Base-by-base conservation (phyloP, 2,797 vertebrate genomes). In the Acrossocheilus wenchowensis region DNA sequence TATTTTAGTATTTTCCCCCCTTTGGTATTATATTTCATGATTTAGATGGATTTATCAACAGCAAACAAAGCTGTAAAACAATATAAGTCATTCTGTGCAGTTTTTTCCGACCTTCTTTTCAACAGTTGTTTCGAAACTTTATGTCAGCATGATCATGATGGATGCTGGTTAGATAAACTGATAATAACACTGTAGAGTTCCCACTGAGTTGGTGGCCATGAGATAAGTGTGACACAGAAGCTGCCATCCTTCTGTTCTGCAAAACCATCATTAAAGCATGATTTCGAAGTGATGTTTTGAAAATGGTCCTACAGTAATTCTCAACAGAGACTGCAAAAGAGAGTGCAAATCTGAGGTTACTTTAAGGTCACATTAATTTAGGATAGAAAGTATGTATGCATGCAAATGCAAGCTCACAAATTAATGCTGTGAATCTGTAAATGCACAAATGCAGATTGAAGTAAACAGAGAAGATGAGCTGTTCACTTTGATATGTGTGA, bases 221-320 rank as follows among this genome's bases (percentile, higher is more conserved):
- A 86, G 30, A 81, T 66, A 75, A 86, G 84, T 64, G 57, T 81
- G 78, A 86, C 84, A 52, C 78, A 73, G 57, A 75, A 86, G 84
- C 57, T 75, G 78, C 43, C 78, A 39, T 41, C 84, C 71, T 74
- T 86, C 84, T 81, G 84, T 75, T 81, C 84, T 52, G 78, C 45
- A 73, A 80, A 60, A 39, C 54, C 41, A 60, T 85, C 50, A 74
- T 54, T 23, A 48, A 43, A 41, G 21, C 34, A 5, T 72, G 50
- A 64, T 84, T 75, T 64, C 21, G 0, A 41, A 74, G 30, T 52
- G 34, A 21, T 81, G 26, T 30, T 84, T 39, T 82, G 21, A 41
- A 41, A 54, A 7, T 17, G 3, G 54, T n/a, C 4, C 23, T 45
- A 17, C 52, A 26, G 5, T 45, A 74, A 62, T 30, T 45, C 54